phyloP scores from a whole-genome alignment of 2,888 invertebrate genomes.

The Ferrisia virgata region DNA sequence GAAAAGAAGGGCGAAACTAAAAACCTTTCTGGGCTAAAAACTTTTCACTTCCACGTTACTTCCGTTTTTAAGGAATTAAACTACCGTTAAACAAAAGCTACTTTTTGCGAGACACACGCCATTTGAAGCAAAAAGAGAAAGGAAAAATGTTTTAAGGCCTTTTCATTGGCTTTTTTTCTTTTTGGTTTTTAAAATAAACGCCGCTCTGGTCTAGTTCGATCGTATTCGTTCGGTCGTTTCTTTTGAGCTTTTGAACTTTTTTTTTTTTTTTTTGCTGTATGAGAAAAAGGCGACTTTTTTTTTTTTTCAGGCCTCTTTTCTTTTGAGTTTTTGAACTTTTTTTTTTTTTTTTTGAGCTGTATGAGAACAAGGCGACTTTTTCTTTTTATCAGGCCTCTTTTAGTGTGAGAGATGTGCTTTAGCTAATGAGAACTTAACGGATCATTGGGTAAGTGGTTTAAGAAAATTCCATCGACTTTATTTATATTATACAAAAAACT shows the following conservation, averaged over 20 bases:
- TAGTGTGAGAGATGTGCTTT: slow-evolving; percentile 5
- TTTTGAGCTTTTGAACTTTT: slow-evolving; percentile 16
- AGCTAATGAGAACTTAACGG: slow-evolving; percentile 21
- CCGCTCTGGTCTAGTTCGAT: not conserved
- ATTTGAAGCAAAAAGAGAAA: not conserved
- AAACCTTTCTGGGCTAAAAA: not conserved
- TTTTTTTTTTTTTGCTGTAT: too few relatives aligned
- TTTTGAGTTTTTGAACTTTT: not conserved
- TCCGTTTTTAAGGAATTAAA: slow-evolving; percentile 11
- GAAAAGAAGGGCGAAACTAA: not conserved
- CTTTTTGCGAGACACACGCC: not conserved
- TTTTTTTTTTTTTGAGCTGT: not conserved
- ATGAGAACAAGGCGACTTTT: not conserved
- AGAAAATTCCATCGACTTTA: not conserved
- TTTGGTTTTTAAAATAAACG: slow-evolving; percentile 18
- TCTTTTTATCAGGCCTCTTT: not conserved
- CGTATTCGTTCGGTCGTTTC: not conserved
- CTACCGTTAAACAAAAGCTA: slow-evolving; percentile 8
- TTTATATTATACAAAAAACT: too few relatives aligned
- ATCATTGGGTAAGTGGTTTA: slow-evolving; percentile 17
- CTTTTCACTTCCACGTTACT: slow-evolving; percentile 10
- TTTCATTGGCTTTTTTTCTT: not conserved
- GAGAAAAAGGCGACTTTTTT: not conserved
- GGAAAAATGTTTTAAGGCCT: not conserved
- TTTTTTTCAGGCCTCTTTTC: not conserved